Evolutionary conservation across 2,797 vertebrate species (phyloP), one percentile per base, ranked within the genome.

Genomic region (Dermochelys coriacea): DNA sequence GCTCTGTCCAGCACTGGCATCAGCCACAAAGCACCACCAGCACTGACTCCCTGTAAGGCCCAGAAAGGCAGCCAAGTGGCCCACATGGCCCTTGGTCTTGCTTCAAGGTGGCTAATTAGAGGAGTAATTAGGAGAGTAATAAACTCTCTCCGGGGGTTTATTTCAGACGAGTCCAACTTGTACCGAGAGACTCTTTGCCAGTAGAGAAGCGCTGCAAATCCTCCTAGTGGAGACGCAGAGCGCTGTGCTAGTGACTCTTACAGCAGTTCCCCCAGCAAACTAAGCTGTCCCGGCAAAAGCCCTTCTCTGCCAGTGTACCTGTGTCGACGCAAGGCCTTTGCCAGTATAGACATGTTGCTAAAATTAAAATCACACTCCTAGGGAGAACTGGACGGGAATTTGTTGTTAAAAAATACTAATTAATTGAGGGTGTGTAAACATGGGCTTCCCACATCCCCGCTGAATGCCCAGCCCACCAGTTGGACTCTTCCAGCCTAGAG

Each of bases 381-480:
- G 16, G 16, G 18, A 37, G 64, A 68, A 15, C 64, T 21, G 34
- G 34, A 8, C 34, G 5, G 34, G 61, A 37, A 31, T 59, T 15
- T 29, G 12, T 14, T 12, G 29, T 59, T 12, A 31, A 59, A 68
- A 37, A 15, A 19, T 37, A n/a, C 8, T 4, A 18, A 19, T 9
- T 4, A 21, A 21, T 5, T 21, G 61, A 8, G 31, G 21, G n/a
- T 21, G 64, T 19, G n/a, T 27, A 29, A n/a, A 21, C 8, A 1
- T 37, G 34, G 34, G 34, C 61, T 19, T n/a, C 18, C 34, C 61
- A 18, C 64, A 21, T 18, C 16, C 34, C 61, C 14, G 3, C 18
- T 68, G 61, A n/a, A n/a, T 5, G 5, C 4, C n/a, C 18, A 8
- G 2, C 34, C 64, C 15, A 9, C 16, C 61, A 4, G 2, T 8